Evolutionary conservation across 2,888 invertebrate genomes (phyloP), one percentile per base, ranked within the genome.

Genomic region (Orchesellides sinensis): DNA sequence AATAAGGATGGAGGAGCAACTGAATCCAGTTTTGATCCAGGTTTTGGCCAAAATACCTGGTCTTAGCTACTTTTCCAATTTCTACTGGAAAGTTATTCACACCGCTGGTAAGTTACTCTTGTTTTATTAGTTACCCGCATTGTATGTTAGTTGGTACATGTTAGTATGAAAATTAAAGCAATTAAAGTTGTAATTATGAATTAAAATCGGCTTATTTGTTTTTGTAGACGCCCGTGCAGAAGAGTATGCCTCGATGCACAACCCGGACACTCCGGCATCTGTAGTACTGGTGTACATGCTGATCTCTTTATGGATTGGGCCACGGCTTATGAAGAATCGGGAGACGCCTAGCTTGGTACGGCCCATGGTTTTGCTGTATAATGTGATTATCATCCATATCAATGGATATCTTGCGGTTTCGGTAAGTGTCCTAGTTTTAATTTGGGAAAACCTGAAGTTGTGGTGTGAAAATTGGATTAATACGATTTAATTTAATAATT

Each of bases 231-330:
- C 87, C 4, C 87, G 90, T 25, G 89, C 90, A 14, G 88, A 88
- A 45, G 86, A 88, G 29, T 90, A 90, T 89, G 89, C 89, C n/a
- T 84, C 90, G 63, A 90, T 90, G 89, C 83, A 86, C 25, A 89
- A 89, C 12, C 90, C 90, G 3, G 80, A 84, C 23, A 77, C 70
- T 12, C 83, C 86, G 10, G 63, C 86, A 10, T 74, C 83, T 14
- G 63, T 87, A n/a, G 87, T 86, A 27, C 32, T 83, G 8, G 19
- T 70, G 0, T 88, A 88, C 72, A 65, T 88, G 29, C 66, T 83
- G 21, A 81, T 82, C 12, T 83, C 84, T 10, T 63, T 87, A 56
- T 69, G 83, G 68, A 49, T 85, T 25, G 84, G 86, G 12, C 84
- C 84, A 45, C 70, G 59, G 17, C 45, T 75, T 27, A 85, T 86